Conservation (phyloP, 2,113 vertebrate genomes). For the Tupaia chinensis region DNA sequence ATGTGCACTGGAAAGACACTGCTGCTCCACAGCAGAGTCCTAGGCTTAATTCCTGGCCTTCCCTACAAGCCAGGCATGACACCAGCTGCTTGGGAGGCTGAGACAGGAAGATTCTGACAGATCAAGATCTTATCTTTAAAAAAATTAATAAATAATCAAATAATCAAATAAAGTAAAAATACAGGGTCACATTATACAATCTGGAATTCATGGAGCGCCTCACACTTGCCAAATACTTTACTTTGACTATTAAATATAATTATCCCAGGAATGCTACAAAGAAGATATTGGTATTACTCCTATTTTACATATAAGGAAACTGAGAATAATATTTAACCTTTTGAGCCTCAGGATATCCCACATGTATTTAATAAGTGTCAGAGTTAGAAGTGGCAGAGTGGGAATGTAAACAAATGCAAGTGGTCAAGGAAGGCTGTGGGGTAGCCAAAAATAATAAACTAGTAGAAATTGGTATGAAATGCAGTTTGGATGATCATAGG, state of each 20-base stretch:
- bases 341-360: background rate
- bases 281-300: background rate
- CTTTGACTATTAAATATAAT: background rate
- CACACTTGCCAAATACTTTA: background rate
- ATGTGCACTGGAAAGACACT: too few relatives aligned
- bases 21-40: too few relatives aligned
- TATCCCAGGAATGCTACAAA: background rate
- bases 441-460: too few relatives aligned
- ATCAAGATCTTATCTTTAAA: too few relatives aligned
- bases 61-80: too few relatives aligned
- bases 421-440: too few relatives aligned
- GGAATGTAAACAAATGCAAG: background rate
- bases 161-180: background rate
- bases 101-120: too few relatives aligned
- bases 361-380: background rate
- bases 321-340: background rate
- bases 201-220: background rate
- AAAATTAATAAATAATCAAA: background rate
- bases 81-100: too few relatives aligned
- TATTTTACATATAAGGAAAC: conserved; percentile 35
- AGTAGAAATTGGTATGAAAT: too few relatives aligned
- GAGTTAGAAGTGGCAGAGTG: background rate
- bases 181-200: background rate
- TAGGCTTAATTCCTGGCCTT: background rate
- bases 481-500: too few relatives aligned